phyloP scores from a whole-genome alignment of 2,888 invertebrate species.

The Toxonevra muliebris region DNA sequence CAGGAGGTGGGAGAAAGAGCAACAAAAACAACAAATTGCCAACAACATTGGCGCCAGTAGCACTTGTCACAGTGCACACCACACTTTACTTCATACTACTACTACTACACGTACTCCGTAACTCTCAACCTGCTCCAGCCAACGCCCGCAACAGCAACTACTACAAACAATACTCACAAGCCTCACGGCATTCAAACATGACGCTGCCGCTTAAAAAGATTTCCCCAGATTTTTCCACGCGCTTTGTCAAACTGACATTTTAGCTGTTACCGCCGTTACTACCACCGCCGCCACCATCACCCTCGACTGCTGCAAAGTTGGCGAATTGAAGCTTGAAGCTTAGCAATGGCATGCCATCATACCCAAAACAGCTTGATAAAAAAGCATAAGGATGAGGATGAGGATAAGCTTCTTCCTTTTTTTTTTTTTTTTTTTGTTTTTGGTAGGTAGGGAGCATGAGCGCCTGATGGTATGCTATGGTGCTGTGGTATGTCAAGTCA shows the following conservation, averaged over 20 bases:
- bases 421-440: too few relatives aligned
- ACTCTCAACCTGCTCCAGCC: not conserved
- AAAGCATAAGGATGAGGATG: too few relatives aligned
- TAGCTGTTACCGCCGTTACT: slow-evolving; percentile 5
- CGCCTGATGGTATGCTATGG: too few relatives aligned
- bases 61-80: slow-evolving; percentile 39
- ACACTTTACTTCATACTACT: slow-evolving; percentile 15
- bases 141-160: not conserved
- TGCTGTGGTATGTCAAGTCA: not conserved
- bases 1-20: slow-evolving; percentile 29
- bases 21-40: slow-evolving; percentile 54
- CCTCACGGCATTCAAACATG: not conserved
- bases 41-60: slow-evolving; percentile 48
- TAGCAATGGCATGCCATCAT: too few relatives aligned
- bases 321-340: not conserved
- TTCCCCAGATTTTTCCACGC: slow-evolving; percentile 54
- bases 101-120: not conserved
- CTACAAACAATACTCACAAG: not conserved
- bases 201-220: slow-evolving; percentile 2
- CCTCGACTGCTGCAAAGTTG: too few relatives aligned
- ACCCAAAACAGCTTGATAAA: too few relatives aligned
- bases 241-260: slow-evolving; percentile 60
- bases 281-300: not conserved
- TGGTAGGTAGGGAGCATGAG: too few relatives aligned
- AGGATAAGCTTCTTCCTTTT: too few relatives aligned